phyloP scores from a whole-genome alignment of 92 coral and sea anemone species.

The Palythoa grandiflora region DNA sequence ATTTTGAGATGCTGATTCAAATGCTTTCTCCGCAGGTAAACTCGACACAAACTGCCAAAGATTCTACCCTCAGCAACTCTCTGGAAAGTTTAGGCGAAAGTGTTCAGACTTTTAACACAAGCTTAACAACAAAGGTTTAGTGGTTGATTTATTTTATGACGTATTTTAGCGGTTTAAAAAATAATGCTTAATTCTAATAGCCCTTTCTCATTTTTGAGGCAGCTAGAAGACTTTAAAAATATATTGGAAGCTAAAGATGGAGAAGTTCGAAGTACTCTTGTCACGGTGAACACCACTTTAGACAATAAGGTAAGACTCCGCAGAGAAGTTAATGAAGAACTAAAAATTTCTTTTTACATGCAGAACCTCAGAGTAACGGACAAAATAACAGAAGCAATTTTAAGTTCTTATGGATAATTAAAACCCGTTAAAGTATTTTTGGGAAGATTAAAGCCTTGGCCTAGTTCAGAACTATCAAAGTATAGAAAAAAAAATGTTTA shows the following conservation, averaged over 20 bases:
- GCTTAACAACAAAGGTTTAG: constrained; percentile 6
- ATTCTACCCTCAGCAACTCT: background rate
- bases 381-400: no score
- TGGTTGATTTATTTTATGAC: no score
- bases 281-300: constrained; percentile 1
- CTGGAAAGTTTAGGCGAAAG: background rate
- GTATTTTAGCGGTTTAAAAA: background rate
- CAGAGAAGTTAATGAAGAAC: no score
- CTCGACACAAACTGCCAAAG: background rate
- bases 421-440: no score
- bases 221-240: constrained; percentile 14
- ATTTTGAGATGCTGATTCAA: no score
- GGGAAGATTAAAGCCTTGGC: no score
- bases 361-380: no score
- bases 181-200: background rate
- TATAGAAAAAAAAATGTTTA: no score
- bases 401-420: no score
- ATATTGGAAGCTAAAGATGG: background rate
- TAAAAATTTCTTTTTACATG: no score
- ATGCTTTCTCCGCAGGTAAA: no score
- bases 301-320: background rate
- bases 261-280: background rate
- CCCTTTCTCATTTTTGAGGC: background rate
- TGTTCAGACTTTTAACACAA: background rate
- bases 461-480: no score